These are phyloP conservation scores for Palaemon carinicauda DNA, from an alignment of 1,140 invertebrate genomes.

Conservation along the genomic window DNA sequence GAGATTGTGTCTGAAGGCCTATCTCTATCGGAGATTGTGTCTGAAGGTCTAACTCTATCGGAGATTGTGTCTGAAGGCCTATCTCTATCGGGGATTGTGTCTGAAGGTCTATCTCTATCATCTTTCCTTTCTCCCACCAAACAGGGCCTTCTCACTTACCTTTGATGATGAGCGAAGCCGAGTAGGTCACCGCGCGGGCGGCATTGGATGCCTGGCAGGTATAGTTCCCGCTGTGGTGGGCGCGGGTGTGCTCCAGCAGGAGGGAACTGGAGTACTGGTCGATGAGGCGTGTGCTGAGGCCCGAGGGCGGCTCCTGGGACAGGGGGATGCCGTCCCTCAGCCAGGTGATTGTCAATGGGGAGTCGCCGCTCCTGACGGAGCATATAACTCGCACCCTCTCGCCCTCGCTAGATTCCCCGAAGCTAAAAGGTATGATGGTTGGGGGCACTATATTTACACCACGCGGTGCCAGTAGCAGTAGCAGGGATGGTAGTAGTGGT, in stretches of 20 bases:
- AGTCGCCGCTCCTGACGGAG: conserved; percentile 79
- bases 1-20: too few species aligned
- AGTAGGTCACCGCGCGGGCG: conserved; percentile 78
- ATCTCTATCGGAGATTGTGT: too few species aligned
- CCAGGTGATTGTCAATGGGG: conserved; percentile 80
- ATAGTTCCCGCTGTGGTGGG: conserved; percentile 62
- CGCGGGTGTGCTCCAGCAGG: conserved; percentile 24
- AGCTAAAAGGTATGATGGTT: conserved; percentile 59
- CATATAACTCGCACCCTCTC: conserved; percentile 65
- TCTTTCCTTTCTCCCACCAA: background rate
- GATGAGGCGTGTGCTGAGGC: conserved; percentile 71
- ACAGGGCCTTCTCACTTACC: conserved; percentile 38
- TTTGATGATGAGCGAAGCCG: conserved; percentile 77
- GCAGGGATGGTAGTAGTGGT: background rate
- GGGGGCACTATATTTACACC: conserved; percentile 57
- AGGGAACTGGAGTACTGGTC: conserved; percentile 64
- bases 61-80: too few species aligned
- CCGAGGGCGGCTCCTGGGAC: conserved; percentile 9
- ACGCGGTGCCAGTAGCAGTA: background rate
- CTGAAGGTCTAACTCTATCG: too few species aligned
- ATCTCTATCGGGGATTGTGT: background rate
- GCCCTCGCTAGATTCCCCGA: conserved; percentile 57
- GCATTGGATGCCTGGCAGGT: conserved; percentile 70
- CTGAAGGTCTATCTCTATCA: background rate
- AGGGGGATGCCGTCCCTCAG: conserved; percentile 77